phyloP scores from a whole-genome alignment of 2,113 vertebrate genomes.

The Epinephelus lanceolatus region DNA sequence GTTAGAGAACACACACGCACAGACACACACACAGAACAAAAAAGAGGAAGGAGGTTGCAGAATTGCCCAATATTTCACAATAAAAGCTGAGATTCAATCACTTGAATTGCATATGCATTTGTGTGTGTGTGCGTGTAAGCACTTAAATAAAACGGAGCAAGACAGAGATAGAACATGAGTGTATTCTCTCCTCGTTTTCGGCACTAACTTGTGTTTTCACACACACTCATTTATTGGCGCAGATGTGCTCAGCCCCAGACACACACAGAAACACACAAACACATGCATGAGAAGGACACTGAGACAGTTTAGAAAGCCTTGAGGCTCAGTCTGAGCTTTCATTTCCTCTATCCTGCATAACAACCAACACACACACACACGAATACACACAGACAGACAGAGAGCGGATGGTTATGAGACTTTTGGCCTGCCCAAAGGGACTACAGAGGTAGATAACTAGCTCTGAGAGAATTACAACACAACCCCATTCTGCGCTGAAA shows the following conservation, averaged over 20 bases:
- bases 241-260: constrained; percentile 35
- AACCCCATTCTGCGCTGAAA: constrained; percentile 19
- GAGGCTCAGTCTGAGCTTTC: constrained; percentile 82
- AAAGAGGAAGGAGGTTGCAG: constrained; percentile 51
- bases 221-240: constrained; percentile 46
- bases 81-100: constrained; percentile 64
- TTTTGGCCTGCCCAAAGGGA: constrained; percentile 69
- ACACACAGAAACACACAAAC: constrained; percentile 29
- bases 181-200: constrained; percentile 22
- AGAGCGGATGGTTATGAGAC: constrained; percentile 69
- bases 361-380: constrained; percentile 60
- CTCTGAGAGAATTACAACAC: constrained; percentile 36
- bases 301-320: constrained; percentile 79
- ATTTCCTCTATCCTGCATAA: constrained; percentile 84
- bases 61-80: constrained; percentile 62
- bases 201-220: constrained; percentile 44
- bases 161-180: constrained; percentile 10
- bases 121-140: neutral
- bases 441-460: constrained; percentile 40
- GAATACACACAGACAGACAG: constrained; percentile 19
- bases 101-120: constrained; percentile 20
- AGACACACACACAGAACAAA: neutral
- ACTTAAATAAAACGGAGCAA: neutral
- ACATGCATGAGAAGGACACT: constrained; percentile 69
- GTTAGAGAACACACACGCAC: neutral